Evolutionary conservation across 2,888 invertebrate species (phyloP), one percentile per base, ranked within the genome.

Genomic region (Cataglyphis albicans): DNA sequence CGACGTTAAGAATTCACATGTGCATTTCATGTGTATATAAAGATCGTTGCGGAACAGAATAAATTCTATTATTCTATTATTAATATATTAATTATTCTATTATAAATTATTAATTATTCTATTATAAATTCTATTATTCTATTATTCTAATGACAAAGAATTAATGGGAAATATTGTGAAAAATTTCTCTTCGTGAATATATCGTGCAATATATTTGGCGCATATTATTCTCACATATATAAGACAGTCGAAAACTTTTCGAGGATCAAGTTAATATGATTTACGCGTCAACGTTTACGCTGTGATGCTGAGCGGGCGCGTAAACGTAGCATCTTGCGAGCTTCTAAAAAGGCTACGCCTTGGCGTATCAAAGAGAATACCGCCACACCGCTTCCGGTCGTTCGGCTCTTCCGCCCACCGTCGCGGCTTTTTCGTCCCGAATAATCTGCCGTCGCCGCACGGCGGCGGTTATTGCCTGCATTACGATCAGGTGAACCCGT

Each of bases 401-500:
- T 91, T 91, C 83, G 70, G 83, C 84, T 87, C 82, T 88, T 91
- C 88, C 88, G 81, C 81, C 32, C 63, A 73, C 67, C 15, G 67
- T 52, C 73, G 21, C 15, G 61, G 72, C 82, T 72, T 80, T 82
- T 85, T 82, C 84, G 68, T 68, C 61, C 73, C 64, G 35, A 81
- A 72, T 74, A 76, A 64, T 70, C 83, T 75, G 72, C 76, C 52
- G 64, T 10, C 64, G 52, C 61, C 81, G 44, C 57, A 55, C 75
- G 72, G 55, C 78, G 64, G 41, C 61, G 72, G 88, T 93, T 90
- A 91, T 87, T 88, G 91, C 88, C 84, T 84, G 83, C 89, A 88
- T 91, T 91, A 90, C 90, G 90, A 92, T 92, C 91, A 91, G 91
- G 92, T 89, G 89, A 92, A 91, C 86, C 84, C 87, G 90, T 90